Evolutionary conservation across 30 jellyfish, hydroid and myxozoan species (phyloP), one percentile per base, ranked within the genome.

Genomic region (Chrysaora quinquecirrha): DNA sequence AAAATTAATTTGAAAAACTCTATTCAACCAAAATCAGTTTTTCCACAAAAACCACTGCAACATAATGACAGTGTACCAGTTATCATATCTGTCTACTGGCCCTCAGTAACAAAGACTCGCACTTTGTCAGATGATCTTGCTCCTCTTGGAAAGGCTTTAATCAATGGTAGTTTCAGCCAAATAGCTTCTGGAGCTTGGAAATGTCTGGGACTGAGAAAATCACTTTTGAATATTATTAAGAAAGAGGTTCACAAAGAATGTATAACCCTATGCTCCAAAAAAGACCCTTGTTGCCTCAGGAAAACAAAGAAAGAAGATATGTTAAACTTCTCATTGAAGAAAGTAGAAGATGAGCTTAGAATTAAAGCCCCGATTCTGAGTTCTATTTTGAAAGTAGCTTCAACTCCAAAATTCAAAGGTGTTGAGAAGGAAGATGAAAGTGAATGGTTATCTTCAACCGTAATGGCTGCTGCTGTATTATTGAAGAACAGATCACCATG

Each of bases 391-490:
- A 31, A 33, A 61, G 80, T 82, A 20, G 69, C 80, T 27, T 58
- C 88, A 7, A 14, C 23, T 6, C 28, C 30, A 54, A 24, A 68
- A 27, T n/a, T 11, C 1, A 62, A 54, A 24, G 69, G 35, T 71
- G 34, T n/a, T n/a, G n/a, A n/a, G n/a, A n/a, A n/a, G n/a, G n/a
- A 12, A 1, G 69, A 71, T 54, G 80, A 76, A 19, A 28, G 56
- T 67, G 9, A 31, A 18, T 21, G 47, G 80, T 54, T 76, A n/a
- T 43, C 47, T 7, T 22, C 88, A 0, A 61, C 23, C 20, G 18
- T 61, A 50, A 76, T 76, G 88, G 88, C 88, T 30, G 88, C 82
- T 0, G 79, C 88, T 10, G 69, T 76, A 28, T 65, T 65, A 52
- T 25, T 58, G 20, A 58, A 58, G 72, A 58, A 58, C 24, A 10